A percentile compares a stretch with the other conserved stretches of the same genome.
phyloP scores from a whole-genome alignment of 2,113 vertebrate genomes.

The Gallinago undulata region DNA sequence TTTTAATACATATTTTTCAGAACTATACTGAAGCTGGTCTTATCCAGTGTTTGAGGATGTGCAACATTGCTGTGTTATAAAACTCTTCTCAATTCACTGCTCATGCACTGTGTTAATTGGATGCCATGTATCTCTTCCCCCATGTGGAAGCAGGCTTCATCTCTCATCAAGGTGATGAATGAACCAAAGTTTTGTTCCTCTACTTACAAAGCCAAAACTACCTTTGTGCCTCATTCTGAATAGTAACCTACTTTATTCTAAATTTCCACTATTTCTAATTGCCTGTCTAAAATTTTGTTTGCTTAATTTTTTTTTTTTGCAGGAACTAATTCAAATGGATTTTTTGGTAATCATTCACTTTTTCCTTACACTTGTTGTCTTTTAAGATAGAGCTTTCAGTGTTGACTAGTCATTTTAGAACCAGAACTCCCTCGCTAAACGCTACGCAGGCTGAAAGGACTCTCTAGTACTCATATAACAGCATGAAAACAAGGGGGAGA shows the following conservation, averaged over 20 bases:
- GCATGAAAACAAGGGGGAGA: background rate
- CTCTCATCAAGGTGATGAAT: background rate
- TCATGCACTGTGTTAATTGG: background rate
- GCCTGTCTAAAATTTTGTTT: background rate
- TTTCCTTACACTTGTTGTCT: background rate
- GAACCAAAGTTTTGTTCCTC: background rate
- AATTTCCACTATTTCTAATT: background rate
- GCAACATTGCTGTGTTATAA: background rate
- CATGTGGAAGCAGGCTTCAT: background rate
- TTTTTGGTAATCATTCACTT: background rate
- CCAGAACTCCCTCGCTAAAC: background rate
- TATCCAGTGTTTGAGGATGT: background rate
- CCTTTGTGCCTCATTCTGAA: background rate
- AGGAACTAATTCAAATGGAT: background rate
- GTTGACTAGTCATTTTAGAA: conserved; percentile 3
- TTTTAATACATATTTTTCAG: background rate
- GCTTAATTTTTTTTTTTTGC: background rate
- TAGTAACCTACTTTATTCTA: background rate
- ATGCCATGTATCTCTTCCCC: background rate
- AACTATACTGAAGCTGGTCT: background rate
- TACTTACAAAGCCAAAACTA: background rate
- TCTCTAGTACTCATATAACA: background rate
- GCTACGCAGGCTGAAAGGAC: background rate
- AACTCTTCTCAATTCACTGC: background rate
- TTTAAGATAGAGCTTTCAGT: conserved; percentile 32